Base-by-base conservation (phyloP, 2,797 vertebrate species). In the Gila robusta region DNA sequence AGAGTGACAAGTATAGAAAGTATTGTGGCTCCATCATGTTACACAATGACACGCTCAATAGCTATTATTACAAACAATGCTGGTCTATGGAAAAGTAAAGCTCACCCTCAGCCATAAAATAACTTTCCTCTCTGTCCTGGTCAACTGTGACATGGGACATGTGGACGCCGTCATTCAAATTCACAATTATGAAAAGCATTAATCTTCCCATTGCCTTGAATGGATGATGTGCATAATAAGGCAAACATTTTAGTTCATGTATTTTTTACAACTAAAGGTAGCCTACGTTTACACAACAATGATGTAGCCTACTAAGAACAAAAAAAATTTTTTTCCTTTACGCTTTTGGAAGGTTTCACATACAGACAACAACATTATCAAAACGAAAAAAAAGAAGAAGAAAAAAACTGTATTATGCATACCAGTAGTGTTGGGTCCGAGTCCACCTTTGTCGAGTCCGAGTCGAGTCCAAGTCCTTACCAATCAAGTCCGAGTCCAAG, bases 51-150 rank as follows among this genome's bases (percentile, higher is more conserved):
- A 84, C 77, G 71, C 17, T 49, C 54, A 79, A 82, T 49, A 78
- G 56, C 32, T 88, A 77, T 85, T 82, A 82, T 82, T 82, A 84
- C 11, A 79, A 71, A 82, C 79, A 79, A 69, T 78, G 44, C n/a
- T 77, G 78, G 39, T 78, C 44, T 41, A 19, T 73, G 76, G 67
- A 87, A 87, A 78, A 70, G 37, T 67, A 83, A 83, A 73, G 41
- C 62, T 85, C 49, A 11, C 39, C 17, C 47, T 26, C 23, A 49
- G 47, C 47, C 7, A 28, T 41, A 71, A 69, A 28, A 56, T 16
- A 32, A 37, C 37, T 76, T 44, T 8, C 64, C n/a, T n/a, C 49
- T 59, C 64, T 62, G 39, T 52, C 32, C 21, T 8, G 10, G 19
- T 37, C 44, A 44, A 81, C 23, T 69, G 26, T 44, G 26, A 19